phyloP scores from a whole-genome alignment of 2,888 invertebrate species.

The Drosophila prostipennis region DNA sequence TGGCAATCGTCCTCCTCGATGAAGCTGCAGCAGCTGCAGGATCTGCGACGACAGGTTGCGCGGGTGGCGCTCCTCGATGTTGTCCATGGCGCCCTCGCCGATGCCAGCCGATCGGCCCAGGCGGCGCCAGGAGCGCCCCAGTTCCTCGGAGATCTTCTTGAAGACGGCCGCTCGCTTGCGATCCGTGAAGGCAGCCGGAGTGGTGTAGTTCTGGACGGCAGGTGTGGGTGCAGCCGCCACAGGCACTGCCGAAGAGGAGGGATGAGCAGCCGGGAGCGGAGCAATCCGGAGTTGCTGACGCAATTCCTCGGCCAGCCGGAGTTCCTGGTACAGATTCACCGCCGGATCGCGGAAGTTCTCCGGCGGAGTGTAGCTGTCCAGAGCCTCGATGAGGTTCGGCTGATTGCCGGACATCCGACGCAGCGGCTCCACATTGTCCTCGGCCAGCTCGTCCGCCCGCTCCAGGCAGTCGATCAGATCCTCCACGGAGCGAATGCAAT shows the following conservation, averaged over 20 bases:
- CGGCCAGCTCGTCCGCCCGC: slow-evolving; percentile 69
- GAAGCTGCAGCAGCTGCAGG: slow-evolving; percentile 70
- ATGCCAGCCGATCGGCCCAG: slow-evolving; percentile 80
- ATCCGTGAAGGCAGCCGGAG: slow-evolving; percentile 52
- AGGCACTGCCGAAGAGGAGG: background rate
- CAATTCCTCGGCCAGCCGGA: slow-evolving; percentile 67
- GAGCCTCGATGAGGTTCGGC: slow-evolving; percentile 44
- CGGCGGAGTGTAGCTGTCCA: slow-evolving; percentile 54
- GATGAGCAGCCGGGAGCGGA: background rate
- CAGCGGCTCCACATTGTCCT: slow-evolving; percentile 70
- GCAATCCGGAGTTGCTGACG: slow-evolving; percentile 51
- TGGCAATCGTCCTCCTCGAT: slow-evolving; percentile 80
- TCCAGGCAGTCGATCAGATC: slow-evolving; percentile 81
- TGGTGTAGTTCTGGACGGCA: slow-evolving; percentile 39
- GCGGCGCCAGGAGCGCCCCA: slow-evolving; percentile 81
- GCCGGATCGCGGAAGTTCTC: background rate
- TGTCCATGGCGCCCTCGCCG: slow-evolving; percentile 80
- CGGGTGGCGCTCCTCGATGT: slow-evolving; percentile 72
- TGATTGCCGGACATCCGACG: slow-evolving; percentile 51
- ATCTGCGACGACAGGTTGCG: slow-evolving; percentile 76
- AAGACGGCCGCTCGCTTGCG: slow-evolving; percentile 76
- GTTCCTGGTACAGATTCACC: slow-evolving; percentile 64
- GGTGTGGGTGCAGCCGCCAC: background rate
- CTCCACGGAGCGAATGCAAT: slow-evolving; percentile 59
- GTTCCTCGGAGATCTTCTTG: slow-evolving; percentile 73